Evolutionary conservation across 2,797 vertebrate genomes (phyloP), one percentile per base, ranked within the genome.

Genomic region (Capromys pilorides): DNA sequence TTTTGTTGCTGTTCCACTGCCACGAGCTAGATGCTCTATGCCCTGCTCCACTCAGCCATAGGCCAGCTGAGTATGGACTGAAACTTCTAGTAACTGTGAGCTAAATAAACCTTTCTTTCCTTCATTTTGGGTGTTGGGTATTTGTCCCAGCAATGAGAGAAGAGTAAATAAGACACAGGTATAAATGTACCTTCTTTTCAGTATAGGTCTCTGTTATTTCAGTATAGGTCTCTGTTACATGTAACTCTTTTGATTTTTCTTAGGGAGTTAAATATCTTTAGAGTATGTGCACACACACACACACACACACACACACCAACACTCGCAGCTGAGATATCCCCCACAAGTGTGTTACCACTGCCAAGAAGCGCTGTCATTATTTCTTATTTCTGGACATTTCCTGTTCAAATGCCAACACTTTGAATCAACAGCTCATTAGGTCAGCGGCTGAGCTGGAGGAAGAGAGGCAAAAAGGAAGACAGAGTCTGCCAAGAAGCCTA

Each of bases 261-360:
- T 64, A 92, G 24, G 31, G 90, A 87, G 12, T 39, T 78, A 84
- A 90, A 66, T 3, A 31, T 93, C 78, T 90, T 26, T 77, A n/a
- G 36, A 82, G 19, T n/a, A 28, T 33, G 39, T 8, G 21, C n/a
- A 21, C 67, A 67, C 66, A 67, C 26, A 67, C 28, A 67, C 66
- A 24, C 36, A 41, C 69, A 77, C 45, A 51, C 75, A 51, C 28
- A 78, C 61, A 26, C 6, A 41, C 7, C 19, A 18, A 19, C 6
- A 33, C 33, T 4, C 51, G 36, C 5, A 59, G 3, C 49, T 64
- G 39, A 80, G 67, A 33, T 69, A 54, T 36, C n/a, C 13, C n/a
- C 11, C 21, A 13, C 41, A 62, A 80, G 57, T 9, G 36, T 88
- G 2, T 80, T 28, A 28, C n/a, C 69, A 51, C 62, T 79, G 28